phyloP scores from a whole-genome alignment of 2,113 vertebrate genomes.

The Pollachius pollachius region DNA sequence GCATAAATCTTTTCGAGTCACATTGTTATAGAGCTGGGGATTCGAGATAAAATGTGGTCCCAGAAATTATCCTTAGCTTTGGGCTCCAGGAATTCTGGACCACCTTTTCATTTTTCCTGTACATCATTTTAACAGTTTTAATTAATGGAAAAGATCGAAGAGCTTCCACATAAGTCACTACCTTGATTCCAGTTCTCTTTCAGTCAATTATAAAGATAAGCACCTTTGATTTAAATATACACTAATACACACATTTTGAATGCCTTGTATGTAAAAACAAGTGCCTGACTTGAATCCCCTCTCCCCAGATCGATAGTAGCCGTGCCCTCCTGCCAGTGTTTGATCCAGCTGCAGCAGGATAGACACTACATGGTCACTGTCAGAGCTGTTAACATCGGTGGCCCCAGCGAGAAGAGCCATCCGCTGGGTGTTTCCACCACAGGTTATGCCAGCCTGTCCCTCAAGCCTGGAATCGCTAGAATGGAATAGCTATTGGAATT shows the following conservation, averaged over 20 bases:
- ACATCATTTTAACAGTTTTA: slow-evolving; percentile 6
- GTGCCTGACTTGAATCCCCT: neutral
- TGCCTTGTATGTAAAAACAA: neutral
- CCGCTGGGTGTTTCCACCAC: slow-evolving; percentile 76
- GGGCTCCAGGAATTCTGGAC: slow-evolving; percentile 37
- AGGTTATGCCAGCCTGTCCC: slow-evolving; percentile 67
- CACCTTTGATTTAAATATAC: neutral
- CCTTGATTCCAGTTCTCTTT: no score
- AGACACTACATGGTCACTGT: slow-evolving; percentile 79
- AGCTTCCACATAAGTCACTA: no score
- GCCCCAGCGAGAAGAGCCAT: slow-evolving; percentile 81
- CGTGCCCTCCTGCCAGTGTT: slow-evolving; percentile 86
- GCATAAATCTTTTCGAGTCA: slow-evolving; percentile 35
- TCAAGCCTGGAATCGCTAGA: no score
- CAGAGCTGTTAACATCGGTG: slow-evolving; percentile 87
- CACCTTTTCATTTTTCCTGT: slow-evolving; percentile 19
- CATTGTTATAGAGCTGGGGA: slow-evolving; percentile 50
- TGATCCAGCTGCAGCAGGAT: slow-evolving; percentile 83
- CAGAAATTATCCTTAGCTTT: slow-evolving; percentile 62
- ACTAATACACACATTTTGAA: neutral
- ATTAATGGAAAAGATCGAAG: no score
- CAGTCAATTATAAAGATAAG: no score
- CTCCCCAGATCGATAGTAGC: slow-evolving; percentile 83
- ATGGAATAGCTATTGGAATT: neutral
- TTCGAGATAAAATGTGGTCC: slow-evolving; percentile 53